Evolutionary conservation across 2,888 invertebrate genomes (phyloP).

Genomic region (Crematogaster levior): DNA sequence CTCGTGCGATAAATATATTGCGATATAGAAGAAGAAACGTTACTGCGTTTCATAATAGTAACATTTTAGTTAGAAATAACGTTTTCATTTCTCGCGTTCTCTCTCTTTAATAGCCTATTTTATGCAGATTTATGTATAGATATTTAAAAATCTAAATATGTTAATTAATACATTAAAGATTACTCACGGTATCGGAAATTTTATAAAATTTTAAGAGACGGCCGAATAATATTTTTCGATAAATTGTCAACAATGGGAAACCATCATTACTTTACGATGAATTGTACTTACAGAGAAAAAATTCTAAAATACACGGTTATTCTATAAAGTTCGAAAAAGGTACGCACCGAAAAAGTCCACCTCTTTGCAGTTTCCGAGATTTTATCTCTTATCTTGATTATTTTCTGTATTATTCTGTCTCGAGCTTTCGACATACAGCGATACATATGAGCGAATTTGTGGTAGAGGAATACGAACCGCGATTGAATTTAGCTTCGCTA

Average conservation of each 20-base stretch:
- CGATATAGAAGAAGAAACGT: constrained; percentile 1
- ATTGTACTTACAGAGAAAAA: not conserved
- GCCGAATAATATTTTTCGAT: not conserved
- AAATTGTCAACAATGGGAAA: not conserved
- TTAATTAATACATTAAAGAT: not conserved
- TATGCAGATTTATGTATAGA: not conserved
- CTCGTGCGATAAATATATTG: constrained; percentile 44
- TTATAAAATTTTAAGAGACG: not conserved
- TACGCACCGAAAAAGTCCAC: not conserved
- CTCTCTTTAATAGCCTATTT: constrained; percentile 7
- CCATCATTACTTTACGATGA: not conserved
- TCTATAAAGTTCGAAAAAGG: not conserved
- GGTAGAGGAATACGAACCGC: constrained; percentile 10
- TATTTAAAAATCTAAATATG: not conserved
- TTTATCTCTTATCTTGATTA: not conserved
- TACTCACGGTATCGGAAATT: not conserved
- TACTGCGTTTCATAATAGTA: not conserved
- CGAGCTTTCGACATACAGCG: not conserved
- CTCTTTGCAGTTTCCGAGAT: constrained; percentile 6
- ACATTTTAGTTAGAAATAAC: too few species aligned
- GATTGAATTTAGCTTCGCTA: constrained; percentile 12
- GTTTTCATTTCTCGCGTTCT: not conserved
- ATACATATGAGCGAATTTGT: not conserved
- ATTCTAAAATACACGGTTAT: not conserved
- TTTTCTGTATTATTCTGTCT: constrained; percentile 16